Evolutionary conservation across 2,113 vertebrate species (phyloP), one percentile per base, ranked within the genome.

Genomic region (Pterocles orientalis): DNA sequence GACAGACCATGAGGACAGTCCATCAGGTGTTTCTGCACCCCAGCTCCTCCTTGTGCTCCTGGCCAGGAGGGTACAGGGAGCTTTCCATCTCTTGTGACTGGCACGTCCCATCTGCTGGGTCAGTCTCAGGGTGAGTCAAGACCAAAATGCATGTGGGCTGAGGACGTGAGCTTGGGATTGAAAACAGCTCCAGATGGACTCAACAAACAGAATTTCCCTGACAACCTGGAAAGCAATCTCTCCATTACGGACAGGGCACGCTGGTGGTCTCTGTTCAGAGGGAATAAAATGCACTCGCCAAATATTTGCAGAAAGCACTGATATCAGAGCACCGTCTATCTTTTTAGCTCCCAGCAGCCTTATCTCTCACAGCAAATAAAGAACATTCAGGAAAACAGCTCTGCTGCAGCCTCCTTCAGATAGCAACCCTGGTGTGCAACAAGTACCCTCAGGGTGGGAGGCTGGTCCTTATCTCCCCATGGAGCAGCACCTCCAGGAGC

Each of bases 251-350:
- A 60, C 17, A 93, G 68, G 71, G 64, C n/a, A 54, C 2, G 1
- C 61, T 71, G 45, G 33, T 54, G 43, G 58, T 54, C 56, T 83
- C 54, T 86, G 45, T 53, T 82, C 21, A 25, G 43, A 58, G 23
- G 41, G 47, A 90, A 64, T 75, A 64, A 92, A 92, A 94, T 47
- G 57, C 60, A 54, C 60, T 94, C 23, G 10, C 15, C 83, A 95
- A 96, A 94, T 94, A 95, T 88, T 95, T 94, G 72, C 91, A 88
- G 88, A 88, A 78, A 83, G 65, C 50, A 48, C 66, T 80, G 47
- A 41, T 78, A 33, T 86, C 77, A 81, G 57, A 62, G 43, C 23
- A n/a, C 47, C 61, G 53, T 16, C 66, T 51, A 15, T 56, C 45
- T 17, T 71, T 26, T 71, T 25, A 50, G 31, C 45, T 92, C 82